Base-by-base conservation (phyloP, 30 jellyfish, hydroid and myxozoan genomes). In the Turritopsis dohrnii region DNA sequence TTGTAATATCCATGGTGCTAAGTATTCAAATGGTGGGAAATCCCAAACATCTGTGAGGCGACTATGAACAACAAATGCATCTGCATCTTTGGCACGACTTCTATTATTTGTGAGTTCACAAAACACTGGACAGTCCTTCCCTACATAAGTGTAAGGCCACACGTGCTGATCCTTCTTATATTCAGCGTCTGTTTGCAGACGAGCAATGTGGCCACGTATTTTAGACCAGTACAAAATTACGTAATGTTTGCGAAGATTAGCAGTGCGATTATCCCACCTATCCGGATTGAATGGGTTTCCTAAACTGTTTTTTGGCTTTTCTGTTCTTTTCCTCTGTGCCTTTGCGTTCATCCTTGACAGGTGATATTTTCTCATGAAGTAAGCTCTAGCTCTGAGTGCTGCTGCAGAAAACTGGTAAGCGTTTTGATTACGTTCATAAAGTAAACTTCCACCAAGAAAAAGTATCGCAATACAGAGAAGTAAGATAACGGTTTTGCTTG, bases 1-100 rank as follows among this genome's bases (percentile, higher is more conserved):
- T 79, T 94, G 99, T 52, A 94, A 79, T 1, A 94, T 94, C 99
- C 99, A 94, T 60, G 99, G 99, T 29, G 99, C 99, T 7, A 94
- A 89, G 82, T 84, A 86, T 73, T 86, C 84, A 41, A 88, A 85
- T 17, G 99, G 99, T 21, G 99, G 99, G 77, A 85, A 75, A 74
- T 94, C 99, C 96, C 96, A 88, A 41, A 94, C 99, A 80, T 94
- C 99, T 25, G 96, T 94, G 29, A 89, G 54, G 8, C 99, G 89
- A n/a, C 97, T 88, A 74, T 94, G 99, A 65, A 94, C 96, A 20
- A 94, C 99, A 75, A 94, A 94, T 8, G 99, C 99, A 75, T 96
- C 95, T 8, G 99, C 99, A 65, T 87, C 96, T 1, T 83, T 76
- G 29, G 99, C 99, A 24, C 96, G 89, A 0, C 89, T 52, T 53